These are phyloP conservation scores for Dinomys branickii DNA, from an alignment of 2,113 vertebrate species.

Conservation along the genomic window DNA sequence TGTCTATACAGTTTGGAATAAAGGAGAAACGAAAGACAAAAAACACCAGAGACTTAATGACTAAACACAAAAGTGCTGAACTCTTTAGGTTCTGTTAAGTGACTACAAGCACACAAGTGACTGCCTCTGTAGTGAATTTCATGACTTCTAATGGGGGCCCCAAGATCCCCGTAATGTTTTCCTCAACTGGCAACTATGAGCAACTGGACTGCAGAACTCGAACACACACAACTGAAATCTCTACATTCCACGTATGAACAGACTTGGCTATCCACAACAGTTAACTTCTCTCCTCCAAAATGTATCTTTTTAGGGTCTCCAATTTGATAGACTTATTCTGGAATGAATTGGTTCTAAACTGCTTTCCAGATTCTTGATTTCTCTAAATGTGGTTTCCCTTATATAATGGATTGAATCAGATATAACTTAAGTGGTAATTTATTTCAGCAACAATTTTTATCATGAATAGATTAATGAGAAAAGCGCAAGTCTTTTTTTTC, in stretches of 20 bases:
- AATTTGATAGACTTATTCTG: slow-evolving; percentile 14
- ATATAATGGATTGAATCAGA: slow-evolving; percentile 25
- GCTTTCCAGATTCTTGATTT: slow-evolving; percentile 1
- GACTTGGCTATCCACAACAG: background rate
- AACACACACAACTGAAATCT: background rate
- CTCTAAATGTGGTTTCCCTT: background rate
- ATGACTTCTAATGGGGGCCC: background rate
- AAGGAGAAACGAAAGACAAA: background rate
- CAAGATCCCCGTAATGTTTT: background rate
- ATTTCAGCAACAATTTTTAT: background rate
- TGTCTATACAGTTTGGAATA: background rate
- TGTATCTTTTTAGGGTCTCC: background rate
- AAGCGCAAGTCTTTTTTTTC: background rate
- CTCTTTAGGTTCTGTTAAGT: background rate
- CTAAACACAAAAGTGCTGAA: background rate
- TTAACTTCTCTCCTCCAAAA: background rate
- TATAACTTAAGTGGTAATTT: slow-evolving; percentile 20
- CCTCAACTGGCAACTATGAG: background rate
- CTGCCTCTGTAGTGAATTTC: background rate
- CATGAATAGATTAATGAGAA: background rate
- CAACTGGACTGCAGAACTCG: background rate
- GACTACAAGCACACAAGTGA: background rate
- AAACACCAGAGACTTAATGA: background rate
- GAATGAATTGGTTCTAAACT: background rate
- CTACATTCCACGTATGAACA: background rate